Evolutionary conservation across 2,113 vertebrate species (phyloP).

Genomic region (human): GRCh38 chr12:9316001-9316500

Average conservation of each 20-base stretch:
- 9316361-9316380: neutral
- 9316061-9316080: constrained; percentile 94
- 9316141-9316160: constrained; percentile 83
- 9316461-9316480: no score
- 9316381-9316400: no score
- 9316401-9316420: no score
- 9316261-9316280: neutral
- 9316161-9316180: neutral
- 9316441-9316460: no score
- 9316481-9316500: no score
- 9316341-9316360: constrained; percentile 36
- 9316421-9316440: no score
- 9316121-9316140: constrained; percentile 93
- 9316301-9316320: neutral
- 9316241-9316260: neutral
- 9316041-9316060: constrained; percentile 95
- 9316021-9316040: constrained; percentile 98
- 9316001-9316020: no score
- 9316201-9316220: neutral
- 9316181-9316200: neutral
- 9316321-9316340: neutral
- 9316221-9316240: neutral
- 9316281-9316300: neutral
- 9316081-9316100: constrained; percentile 92
- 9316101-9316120: constrained; percentile 19